Base-by-base conservation (phyloP, 1,140 invertebrate genomes). In the Amphibalanus amphitrite region DNA sequence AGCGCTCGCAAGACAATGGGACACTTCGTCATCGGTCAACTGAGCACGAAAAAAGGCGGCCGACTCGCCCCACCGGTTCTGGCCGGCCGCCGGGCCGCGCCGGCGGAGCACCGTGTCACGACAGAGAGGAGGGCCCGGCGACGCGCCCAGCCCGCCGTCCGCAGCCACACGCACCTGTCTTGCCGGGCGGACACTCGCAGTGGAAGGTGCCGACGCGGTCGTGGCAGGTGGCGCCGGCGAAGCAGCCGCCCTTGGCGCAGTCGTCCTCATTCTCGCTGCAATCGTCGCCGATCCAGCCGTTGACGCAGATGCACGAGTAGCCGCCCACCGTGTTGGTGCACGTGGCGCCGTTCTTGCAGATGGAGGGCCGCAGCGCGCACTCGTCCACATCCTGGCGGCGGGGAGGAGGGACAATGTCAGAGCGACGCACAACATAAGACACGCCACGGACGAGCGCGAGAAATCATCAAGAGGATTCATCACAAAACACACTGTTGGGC, bases 141-240 rank as follows among this genome's bases (percentile, higher is more conserved):
- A 15, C 33, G 40, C 23, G 0, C 33, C 29, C 68, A 4, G 69
- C 15, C 29, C 26, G 40, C 23, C 68, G 17, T 25, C 17, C 13
- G 26, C 28, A 20, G 33, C 13, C 38, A 23, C 26, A 65, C 71
- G 84, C 81, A 90, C 92, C 92, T 74, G 93, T 97, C 82, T 96
- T 98, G 67, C 95, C 95, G 3, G 89, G 86, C 15, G 93, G 93
- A 82, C 96, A 99, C 74, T 90, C 88, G 80, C 97, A 99, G 78
- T 91, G 90, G 82, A 96, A 99, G 71, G 91, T 89, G 23, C 92
- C 95, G 38, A 97, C 93, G 28, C 91, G 84, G 78, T 98, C 95
- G 75, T 95, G 91, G 80, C 96, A 98, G 0, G 94, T 98, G 33
- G 94, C 95, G 0, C 93, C 95, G 78, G 98, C 95, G 81, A 95